Percentiles rank a stretch among this genome's conserved stretches.
These are phyloP conservation scores for Eledona agricola DNA, from an alignment of 2,888 invertebrate species.

Conservation along the genomic window DNA sequence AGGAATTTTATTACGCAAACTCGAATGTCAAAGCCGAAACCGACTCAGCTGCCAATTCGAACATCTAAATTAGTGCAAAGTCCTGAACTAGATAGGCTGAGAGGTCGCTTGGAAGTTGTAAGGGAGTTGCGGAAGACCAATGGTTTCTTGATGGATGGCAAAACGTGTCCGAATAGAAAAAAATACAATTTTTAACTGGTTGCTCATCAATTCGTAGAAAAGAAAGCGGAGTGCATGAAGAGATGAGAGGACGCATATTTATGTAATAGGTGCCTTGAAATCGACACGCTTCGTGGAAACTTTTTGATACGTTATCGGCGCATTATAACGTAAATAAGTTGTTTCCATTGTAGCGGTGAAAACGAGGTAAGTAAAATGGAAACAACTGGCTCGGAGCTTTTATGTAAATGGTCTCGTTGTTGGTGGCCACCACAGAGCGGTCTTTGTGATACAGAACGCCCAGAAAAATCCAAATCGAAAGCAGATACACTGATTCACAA, in stretches of 20 bases:
- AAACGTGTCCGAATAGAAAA: neutral
- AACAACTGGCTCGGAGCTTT: constrained; percentile 2
- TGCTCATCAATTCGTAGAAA: too few relatives aligned
- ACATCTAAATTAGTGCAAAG: constrained; percentile 46
- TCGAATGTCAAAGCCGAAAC: constrained; percentile 55
- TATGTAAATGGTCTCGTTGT: constrained; percentile 1
- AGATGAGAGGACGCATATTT: constrained; percentile 4
- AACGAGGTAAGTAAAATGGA: constrained; percentile 13
- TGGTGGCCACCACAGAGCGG: too few relatives aligned
- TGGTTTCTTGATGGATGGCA: neutral
- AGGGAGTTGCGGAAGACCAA: constrained; percentile 54
- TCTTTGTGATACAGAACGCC: too few relatives aligned
- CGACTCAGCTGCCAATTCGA: constrained; percentile 36
- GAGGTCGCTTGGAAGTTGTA: constrained; percentile 64
- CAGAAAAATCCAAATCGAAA: too few relatives aligned
- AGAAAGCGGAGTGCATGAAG: constrained; percentile 7
- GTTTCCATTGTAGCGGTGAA: constrained; percentile 8
- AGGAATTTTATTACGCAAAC: constrained; percentile 63
- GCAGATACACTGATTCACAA: too few relatives aligned
- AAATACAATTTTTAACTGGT: too few relatives aligned
- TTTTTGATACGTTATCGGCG: constrained; percentile 30
- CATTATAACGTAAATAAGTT: constrained; percentile 7
- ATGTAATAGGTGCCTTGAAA: constrained; percentile 26
- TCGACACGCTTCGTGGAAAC: constrained; percentile 19
- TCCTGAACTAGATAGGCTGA: constrained; percentile 65